A percentile compares a stretch with the other conserved stretches of the same genome.
Evolutionary conservation across 2,113 vertebrate species (phyloP).

Genomic region (Mesitornis unicolor): DNA sequence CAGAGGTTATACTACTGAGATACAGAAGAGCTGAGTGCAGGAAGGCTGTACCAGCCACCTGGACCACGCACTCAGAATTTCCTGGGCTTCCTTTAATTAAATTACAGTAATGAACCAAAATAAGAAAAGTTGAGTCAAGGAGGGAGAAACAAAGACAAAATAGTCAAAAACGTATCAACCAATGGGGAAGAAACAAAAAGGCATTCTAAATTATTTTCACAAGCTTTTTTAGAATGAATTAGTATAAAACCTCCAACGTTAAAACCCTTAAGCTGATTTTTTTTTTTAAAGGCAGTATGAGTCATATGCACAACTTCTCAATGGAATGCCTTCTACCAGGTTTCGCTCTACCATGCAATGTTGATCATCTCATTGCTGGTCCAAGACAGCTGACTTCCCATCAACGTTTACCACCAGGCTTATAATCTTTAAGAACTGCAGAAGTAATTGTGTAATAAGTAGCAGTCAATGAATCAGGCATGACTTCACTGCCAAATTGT

Average conservation of each 20-base stretch:
- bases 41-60: not conserved
- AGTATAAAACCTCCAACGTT: not conserved
- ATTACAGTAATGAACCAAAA: not conserved
- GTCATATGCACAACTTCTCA: not conserved
- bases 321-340: not conserved
- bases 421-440: not conserved
- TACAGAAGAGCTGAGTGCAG: not conserved
- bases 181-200: not conserved
- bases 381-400: not conserved
- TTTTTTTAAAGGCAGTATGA: not conserved
- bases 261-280: not conserved
- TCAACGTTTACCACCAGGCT: not conserved
- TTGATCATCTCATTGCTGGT: not conserved
- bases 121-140: not conserved
- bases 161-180: not conserved
- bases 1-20: not conserved
- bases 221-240: not conserved
- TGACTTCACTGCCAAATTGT: slow-evolving; percentile 7
- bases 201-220: not conserved
- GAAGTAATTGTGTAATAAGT: not conserved
- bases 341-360: not conserved
- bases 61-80: not conserved
- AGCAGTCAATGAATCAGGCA: not conserved
- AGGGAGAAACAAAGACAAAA: not conserved
- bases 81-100: not conserved